Evolutionary conservation across 2,888 invertebrate species (phyloP).

Genomic region (Leucophora obtusa): DNA sequence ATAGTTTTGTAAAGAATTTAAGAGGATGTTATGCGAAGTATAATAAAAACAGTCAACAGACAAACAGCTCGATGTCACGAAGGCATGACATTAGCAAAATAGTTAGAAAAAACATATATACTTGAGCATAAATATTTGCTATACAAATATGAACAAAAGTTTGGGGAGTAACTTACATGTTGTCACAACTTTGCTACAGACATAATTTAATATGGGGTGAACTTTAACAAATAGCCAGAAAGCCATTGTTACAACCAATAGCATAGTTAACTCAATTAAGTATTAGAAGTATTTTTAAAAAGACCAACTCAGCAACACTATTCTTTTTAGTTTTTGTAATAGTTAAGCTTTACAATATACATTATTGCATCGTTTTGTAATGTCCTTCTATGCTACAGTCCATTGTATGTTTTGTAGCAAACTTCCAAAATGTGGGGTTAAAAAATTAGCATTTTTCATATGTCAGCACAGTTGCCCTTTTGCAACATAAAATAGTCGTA

Average conservation of each 20-base stretch:
- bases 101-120: neutral
- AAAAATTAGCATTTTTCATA: slow-evolving; percentile 12
- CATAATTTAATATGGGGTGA: neutral
- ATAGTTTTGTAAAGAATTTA: slow-evolving; percentile 3
- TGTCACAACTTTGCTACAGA: neutral
- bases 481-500: no score
- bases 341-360: no score
- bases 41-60: slow-evolving; percentile 17
- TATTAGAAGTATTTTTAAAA: no score
- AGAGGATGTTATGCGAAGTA: neutral
- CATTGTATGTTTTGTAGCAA: neutral
- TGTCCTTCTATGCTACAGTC: neutral
- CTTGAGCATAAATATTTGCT: neutral
- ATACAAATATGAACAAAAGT: neutral
- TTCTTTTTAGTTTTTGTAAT: neutral
- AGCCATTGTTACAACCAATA: neutral
- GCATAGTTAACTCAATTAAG: neutral
- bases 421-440: neutral
- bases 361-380: neutral
- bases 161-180: neutral
- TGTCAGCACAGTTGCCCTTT: slow-evolving; percentile 23
- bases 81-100: slow-evolving; percentile 10
- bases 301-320: neutral
- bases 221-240: neutral
- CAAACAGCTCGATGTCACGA: slow-evolving; percentile 38